Evolutionary conservation across 2,797 vertebrate species (phyloP).

Genomic region (Leucoraja ocellata): DNA sequence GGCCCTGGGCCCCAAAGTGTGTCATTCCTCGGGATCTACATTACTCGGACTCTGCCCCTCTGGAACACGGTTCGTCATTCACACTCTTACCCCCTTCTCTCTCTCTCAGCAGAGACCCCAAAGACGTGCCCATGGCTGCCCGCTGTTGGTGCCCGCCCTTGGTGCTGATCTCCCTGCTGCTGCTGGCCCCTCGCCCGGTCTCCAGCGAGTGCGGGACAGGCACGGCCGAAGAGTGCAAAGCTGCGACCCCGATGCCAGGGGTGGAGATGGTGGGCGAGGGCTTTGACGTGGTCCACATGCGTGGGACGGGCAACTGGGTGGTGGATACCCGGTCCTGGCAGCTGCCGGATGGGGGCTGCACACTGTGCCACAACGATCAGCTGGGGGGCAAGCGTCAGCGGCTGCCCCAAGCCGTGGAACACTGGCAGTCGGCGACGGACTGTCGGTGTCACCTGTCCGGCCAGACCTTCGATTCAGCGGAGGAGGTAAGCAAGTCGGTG

Average conservation of each 20-base stretch:
- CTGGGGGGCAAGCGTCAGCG: conserved; percentile 43
- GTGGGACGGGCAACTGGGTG: conserved; percentile 63
- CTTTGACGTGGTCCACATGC: conserved; percentile 72
- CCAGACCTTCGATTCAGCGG: conserved; percentile 17
- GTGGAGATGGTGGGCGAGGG: conserved; percentile 73
- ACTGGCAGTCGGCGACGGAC: conserved; percentile 49
- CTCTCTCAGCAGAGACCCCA: too few relatives aligned
- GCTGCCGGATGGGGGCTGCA: conserved; percentile 60
- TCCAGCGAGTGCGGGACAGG: conserved; percentile 41
- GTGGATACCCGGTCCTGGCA: conserved; percentile 58
- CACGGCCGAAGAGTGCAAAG: conserved; percentile 55
- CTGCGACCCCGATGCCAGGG: conserved; percentile 64
- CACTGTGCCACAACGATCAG: conserved; percentile 56
- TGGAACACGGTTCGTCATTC: too few relatives aligned
- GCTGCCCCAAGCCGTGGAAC: conserved; percentile 48
- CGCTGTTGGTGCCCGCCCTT: too few relatives aligned
- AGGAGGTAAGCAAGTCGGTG: not conserved
- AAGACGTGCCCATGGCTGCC: too few relatives aligned
- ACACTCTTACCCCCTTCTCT: too few relatives aligned
- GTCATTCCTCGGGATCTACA: too few relatives aligned
- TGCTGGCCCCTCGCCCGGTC: too few relatives aligned
- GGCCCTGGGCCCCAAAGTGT: too few relatives aligned
- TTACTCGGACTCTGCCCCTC: too few relatives aligned
- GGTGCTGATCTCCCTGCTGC: too few relatives aligned
- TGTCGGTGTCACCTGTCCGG: conserved; percentile 36